These are phyloP conservation scores for Tyrannus savana DNA, from an alignment of 2,113 vertebrate genomes.

Conservation along the genomic window DNA sequence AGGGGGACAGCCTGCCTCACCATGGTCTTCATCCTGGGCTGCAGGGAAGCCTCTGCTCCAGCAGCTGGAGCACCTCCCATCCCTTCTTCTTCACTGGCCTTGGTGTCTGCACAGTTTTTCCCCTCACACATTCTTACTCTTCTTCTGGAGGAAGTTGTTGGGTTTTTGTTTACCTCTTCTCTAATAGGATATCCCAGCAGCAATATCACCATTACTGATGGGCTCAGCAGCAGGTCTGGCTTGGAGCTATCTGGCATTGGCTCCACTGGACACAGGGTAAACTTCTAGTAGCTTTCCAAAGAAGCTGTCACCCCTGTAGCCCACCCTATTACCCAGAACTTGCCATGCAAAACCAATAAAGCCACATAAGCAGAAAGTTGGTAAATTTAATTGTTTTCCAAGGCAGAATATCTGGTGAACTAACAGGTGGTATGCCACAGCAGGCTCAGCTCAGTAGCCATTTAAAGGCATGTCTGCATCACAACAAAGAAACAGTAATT, in stretches of 20 bases:
- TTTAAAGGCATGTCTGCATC: neutral
- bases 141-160: neutral
- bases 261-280: neutral
- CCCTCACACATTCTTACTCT: neutral
- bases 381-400: neutral
- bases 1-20: neutral
- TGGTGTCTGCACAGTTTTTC: neutral
- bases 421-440: neutral
- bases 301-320: neutral
- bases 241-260: neutral
- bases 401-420: neutral
- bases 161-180: neutral
- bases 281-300: neutral
- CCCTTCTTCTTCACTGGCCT: neutral
- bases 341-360: neutral
- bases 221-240: neutral
- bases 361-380: neutral
- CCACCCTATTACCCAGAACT: neutral
- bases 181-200: rapidly evolving
- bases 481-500: neutral
- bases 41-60: neutral
- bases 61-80: neutral
- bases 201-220: neutral
- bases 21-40: no score
- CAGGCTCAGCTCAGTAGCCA: neutral